Evolutionary conservation across 2,797 vertebrate genomes (phyloP), one percentile per base, ranked within the genome.

Genomic region (Botia almorhae): DNA sequence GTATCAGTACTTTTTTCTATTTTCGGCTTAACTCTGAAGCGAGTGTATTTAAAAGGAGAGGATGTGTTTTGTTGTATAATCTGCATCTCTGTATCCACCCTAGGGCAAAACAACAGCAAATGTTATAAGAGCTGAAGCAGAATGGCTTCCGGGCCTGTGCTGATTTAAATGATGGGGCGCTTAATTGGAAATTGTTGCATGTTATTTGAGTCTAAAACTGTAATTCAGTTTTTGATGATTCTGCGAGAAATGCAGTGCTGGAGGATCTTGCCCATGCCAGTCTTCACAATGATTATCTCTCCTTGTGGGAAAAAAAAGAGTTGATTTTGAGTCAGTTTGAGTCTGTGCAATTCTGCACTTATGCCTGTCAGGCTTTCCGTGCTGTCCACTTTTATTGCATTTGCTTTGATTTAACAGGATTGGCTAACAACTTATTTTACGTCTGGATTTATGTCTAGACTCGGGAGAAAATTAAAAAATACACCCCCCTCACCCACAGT

Each of bases 361-460:
- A 67, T 58, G 43, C 56, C 76, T 78, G 79, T 83, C 82, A 82
- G 70, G 21, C 36, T 29, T 29, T 53, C 46, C 55, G 46, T 55
- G 67, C 43, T 69, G 51, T 50, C 67, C 58, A 13, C 36, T 73
- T 83, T 82, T 77, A 84, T 79, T 80, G 65, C 56, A 50, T 83
- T 88, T 17, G 67, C 29, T 82, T 74, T 81, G 72, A 82, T 86
- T 85, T 84, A 86, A 86, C 69, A 61, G 77, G 69, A 83, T 87
- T 89, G 87, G 21, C 61, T 60, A 53, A 72, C 12, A 46, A 63
- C 71, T 74, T 81, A 69, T 60, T 81, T 77, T 83, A 51, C 69
- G 7, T 82, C 58, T 74, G 69, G 69, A 74, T 81, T 81, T 76
- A 72, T 74, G 61, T 74, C 69, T 65, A 75, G 74, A 70, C 78